Evolutionary conservation across 2,113 vertebrate genomes (phyloP).

Genomic region (Plotosus lineatus): DNA sequence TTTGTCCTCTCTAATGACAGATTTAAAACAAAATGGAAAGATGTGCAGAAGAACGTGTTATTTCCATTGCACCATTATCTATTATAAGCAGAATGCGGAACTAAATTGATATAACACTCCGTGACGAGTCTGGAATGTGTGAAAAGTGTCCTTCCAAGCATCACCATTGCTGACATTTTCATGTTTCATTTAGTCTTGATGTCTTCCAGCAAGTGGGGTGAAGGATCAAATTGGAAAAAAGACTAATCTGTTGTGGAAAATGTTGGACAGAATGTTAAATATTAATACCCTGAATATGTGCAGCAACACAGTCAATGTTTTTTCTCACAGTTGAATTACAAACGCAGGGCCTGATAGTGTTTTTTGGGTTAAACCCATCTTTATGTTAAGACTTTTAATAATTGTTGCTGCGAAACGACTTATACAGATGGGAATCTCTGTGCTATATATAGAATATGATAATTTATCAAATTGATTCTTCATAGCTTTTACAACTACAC

Average conservation of each 20-base stretch:
- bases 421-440: too few species aligned
- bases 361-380: background rate
- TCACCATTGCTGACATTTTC: conserved; percentile 25
- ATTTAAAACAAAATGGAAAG: conserved; percentile 13
- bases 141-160: background rate
- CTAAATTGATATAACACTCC: background rate
- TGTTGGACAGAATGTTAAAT: background rate
- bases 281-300: background rate
- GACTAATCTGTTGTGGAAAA: conserved; percentile 14
- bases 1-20: conserved; percentile 8
- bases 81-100: background rate
- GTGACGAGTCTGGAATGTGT: conserved; percentile 10
- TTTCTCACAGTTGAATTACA: background rate
- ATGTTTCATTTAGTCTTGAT: conserved; percentile 5
- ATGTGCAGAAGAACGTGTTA: background rate
- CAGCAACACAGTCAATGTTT: conserved; percentile 1
- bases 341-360: background rate
- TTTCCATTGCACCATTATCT: background rate
- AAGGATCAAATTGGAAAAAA: conserved; percentile 19
- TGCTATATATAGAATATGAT: too few species aligned
- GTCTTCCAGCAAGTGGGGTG: conserved; percentile 11
- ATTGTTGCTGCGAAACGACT: background rate
- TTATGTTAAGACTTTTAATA: background rate
- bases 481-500: too few species aligned
- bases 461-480: too few species aligned